A percentile compares a stretch with the other conserved stretches of the same genome.
These are phyloP conservation scores for Drosophila sordidula DNA, from an alignment of 2,888 invertebrate species.

Conservation along the genomic window DNA sequence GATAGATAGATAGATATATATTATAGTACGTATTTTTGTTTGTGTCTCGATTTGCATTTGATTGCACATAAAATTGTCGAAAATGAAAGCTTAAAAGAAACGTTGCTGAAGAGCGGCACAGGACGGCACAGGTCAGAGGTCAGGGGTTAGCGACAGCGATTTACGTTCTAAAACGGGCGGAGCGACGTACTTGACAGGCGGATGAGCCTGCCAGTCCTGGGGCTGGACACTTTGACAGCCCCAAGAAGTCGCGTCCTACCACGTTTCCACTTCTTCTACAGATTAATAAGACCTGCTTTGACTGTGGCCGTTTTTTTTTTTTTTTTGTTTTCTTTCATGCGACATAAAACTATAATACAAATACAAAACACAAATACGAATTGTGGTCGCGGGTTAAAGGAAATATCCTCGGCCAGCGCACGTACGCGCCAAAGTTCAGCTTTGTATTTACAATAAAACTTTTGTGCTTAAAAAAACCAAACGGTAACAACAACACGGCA, in stretches of 20 bases:
- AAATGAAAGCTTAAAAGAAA: constrained; percentile 60
- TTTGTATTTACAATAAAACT: constrained; percentile 72
- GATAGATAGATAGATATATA: constrained; percentile 14
- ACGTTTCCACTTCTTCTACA: constrained; percentile 23
- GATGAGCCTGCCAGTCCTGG: constrained; percentile 73
- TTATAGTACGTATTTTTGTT: constrained; percentile 36
- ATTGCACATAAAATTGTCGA: constrained; percentile 77
- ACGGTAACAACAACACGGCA: constrained; percentile 24
- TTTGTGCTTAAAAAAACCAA: constrained; percentile 58
- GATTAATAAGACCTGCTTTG: constrained; percentile 62
- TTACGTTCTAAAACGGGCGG: constrained; percentile 26
- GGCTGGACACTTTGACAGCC: constrained; percentile 73
- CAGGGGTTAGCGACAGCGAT: background rate
- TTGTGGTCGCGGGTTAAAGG: constrained; percentile 32
- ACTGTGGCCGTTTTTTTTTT: constrained; percentile 33
- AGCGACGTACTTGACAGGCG: constrained; percentile 63
- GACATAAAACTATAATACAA: constrained; percentile 70
- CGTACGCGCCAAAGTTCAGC: constrained; percentile 66
- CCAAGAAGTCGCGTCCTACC: constrained; percentile 43
- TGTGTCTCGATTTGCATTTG: constrained; percentile 73
- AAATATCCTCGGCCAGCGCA: constrained; percentile 39
- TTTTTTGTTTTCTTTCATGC: too few relatives aligned
- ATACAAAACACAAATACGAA: constrained; percentile 49
- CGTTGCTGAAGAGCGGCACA: background rate
- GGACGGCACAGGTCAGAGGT: too few relatives aligned